Base-by-base conservation (phyloP, 2,888 invertebrate species). In the Drosophila maculinotata region DNA sequence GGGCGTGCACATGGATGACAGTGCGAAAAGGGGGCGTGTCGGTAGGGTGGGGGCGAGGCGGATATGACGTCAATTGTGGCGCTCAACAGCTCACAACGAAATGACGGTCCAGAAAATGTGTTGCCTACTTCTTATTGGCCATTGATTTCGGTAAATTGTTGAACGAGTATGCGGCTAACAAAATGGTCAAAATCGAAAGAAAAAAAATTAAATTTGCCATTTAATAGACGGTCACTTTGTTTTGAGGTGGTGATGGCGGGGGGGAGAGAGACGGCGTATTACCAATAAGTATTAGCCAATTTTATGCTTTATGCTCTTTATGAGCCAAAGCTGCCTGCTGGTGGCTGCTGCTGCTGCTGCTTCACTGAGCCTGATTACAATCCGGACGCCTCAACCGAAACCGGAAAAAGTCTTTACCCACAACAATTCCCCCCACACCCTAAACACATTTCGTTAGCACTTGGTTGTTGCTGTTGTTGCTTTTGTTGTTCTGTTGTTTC, bases 261-360 rank as follows among this genome's bases (percentile, higher is more conserved):
- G 35, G 8, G 7, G 8, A 14, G 17, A 5, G 25, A 0, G 23
- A 17, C 10, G 26, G 39, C 31, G 35, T 54, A 44, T 30, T 28
- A 23, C 74, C 56, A 68, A 73, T 69, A 54, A 64, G 78, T 81
- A 85, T 82, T 73, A 82, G 86, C 81, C 81, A 81, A 81, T 81
- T 81, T 81, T 68, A 86, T 86, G 86, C 83, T 69, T 83, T 83
- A 86, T 86, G 81, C 86, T 79, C 84, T 83, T 81, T 82, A 82
- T 76, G 86, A 72, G 65, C 51, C 49, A 38, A 45, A 38, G 45
- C 62, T 68, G 70, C 14, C 57, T 58, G 56, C 35, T 30, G 60
- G 51, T 26, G 42, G 52, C 57, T 60, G 67, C 52, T 52, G 71
- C 66, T 56, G 52, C 57, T 60, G 67, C 52, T 52, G 71, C 66